These are phyloP conservation scores for Gallinago undulata DNA, from an alignment of 2,113 vertebrate genomes.

Conservation along the genomic window DNA sequence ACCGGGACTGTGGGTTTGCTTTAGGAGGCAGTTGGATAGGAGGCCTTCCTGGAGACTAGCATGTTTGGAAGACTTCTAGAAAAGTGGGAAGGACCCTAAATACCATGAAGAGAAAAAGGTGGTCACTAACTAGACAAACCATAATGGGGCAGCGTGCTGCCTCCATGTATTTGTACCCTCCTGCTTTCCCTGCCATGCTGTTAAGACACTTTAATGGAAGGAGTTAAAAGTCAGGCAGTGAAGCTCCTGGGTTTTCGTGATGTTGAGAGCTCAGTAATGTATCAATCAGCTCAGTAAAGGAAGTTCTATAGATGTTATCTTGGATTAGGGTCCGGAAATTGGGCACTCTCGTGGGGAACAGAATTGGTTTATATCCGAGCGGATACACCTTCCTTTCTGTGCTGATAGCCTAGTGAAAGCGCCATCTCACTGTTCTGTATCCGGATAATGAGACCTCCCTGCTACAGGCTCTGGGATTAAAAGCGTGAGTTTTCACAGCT, in stretches of 20 bases:
- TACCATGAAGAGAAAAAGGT: background rate
- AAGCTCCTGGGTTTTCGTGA: background rate
- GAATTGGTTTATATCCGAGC: background rate
- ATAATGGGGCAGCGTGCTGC: background rate
- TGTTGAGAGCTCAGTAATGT: fast-evolving
- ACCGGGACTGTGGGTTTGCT: fast-evolving
- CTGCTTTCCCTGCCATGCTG: background rate
- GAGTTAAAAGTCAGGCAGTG: background rate
- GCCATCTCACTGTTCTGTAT: background rate
- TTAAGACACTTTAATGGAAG: background rate
- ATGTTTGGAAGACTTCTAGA: background rate
- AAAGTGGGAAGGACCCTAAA: background rate
- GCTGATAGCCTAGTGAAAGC: background rate
- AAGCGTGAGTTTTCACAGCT: background rate
- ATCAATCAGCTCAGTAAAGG: background rate
- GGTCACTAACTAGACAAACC: background rate
- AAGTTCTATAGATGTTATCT: background rate
- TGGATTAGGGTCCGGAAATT: background rate
- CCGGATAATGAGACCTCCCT: background rate
- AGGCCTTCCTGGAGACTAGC: background rate
- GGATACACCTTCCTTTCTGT: background rate
- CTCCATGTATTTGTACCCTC: background rate
- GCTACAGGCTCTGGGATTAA: background rate
- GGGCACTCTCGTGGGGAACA: background rate
- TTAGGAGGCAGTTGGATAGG: background rate